These are phyloP conservation scores for Zaprionus ghesquierei DNA, from an alignment of 1,140 invertebrate genomes.

Conservation along the genomic window DNA sequence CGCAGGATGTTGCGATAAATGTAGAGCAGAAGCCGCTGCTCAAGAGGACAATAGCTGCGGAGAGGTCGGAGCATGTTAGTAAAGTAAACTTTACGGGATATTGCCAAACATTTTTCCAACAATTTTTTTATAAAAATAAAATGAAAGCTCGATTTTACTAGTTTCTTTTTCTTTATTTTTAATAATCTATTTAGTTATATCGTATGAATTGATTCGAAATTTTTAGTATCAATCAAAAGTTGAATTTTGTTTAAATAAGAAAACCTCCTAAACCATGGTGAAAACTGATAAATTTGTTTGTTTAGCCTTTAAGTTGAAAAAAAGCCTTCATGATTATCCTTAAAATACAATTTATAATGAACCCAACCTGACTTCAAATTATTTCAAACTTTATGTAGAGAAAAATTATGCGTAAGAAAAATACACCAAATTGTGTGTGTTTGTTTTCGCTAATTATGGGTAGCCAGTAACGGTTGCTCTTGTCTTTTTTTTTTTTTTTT, in stretches of 20 bases:
- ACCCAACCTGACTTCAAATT: slow-evolving; percentile 2
- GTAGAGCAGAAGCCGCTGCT: slow-evolving; percentile 16
- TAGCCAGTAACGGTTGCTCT: slow-evolving; percentile 5
- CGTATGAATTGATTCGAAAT: too few species aligned
- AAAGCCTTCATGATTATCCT: slow-evolving; percentile 27
- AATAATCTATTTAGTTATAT: too few species aligned
- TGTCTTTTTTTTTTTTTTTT: too few species aligned
- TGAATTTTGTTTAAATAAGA: too few species aligned
- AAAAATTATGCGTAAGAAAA: slow-evolving; percentile 22
- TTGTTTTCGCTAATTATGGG: slow-evolving; percentile 55
- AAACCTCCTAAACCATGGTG: too few species aligned
- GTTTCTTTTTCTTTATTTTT: too few species aligned
- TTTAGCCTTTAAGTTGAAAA: background rate
- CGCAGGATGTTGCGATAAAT: slow-evolving; percentile 20
- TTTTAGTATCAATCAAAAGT: too few species aligned
- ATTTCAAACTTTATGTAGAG: background rate
- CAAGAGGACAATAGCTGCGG: background rate
- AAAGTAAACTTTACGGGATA: slow-evolving; percentile 17
- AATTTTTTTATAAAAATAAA: background rate
- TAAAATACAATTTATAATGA: slow-evolving; percentile 29
- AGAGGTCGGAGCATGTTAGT: slow-evolving; percentile 47
- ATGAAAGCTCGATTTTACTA: background rate
- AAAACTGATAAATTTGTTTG: background rate
- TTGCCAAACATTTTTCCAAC: slow-evolving; percentile 10
- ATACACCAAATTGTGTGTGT: slow-evolving; percentile 34